Conservation (phyloP, 1,140 invertebrate genomes). For the Daktulosphaira vitifoliae region DNA sequence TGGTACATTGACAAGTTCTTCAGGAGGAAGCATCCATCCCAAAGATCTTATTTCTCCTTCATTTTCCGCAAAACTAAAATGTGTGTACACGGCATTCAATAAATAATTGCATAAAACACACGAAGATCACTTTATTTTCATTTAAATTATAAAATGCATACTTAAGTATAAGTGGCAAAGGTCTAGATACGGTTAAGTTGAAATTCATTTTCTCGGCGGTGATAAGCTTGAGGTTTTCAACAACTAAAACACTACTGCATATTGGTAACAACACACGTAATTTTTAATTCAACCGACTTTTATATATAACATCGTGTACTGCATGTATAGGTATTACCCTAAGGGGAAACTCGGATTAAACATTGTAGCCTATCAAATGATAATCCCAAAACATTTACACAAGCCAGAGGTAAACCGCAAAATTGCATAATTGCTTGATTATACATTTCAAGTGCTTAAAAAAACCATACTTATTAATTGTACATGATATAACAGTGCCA, state of each 20-base stretch:
- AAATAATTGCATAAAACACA: no score
- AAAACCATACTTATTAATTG: no score
- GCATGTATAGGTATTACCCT: constrained; percentile 6
- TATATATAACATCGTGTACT: background rate
- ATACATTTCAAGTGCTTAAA: no score
- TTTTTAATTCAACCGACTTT: constrained; percentile 14
- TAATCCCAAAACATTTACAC: no score
- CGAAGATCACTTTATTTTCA: no score
- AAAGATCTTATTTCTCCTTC: constrained; percentile 47
- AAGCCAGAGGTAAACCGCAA: no score
- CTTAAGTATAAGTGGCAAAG: background rate
- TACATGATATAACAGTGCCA: no score
- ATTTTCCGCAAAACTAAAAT: constrained; percentile 10
- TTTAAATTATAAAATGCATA: no score
- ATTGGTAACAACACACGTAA: background rate
- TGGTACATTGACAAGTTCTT: constrained; percentile 64
- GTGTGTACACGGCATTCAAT: no score
- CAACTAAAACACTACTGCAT: constrained; percentile 24
- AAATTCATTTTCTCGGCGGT: constrained; percentile 12
- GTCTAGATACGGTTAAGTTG: constrained; percentile 15
- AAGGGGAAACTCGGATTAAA: background rate
- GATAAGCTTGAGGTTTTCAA: background rate
- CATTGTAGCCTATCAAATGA: constrained; percentile 26
- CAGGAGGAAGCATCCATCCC: constrained; percentile 66
- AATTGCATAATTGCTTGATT: no score